These are phyloP conservation scores for Rhinella marina DNA, from an alignment of 2,797 vertebrate genomes.

Conservation along the genomic window DNA sequence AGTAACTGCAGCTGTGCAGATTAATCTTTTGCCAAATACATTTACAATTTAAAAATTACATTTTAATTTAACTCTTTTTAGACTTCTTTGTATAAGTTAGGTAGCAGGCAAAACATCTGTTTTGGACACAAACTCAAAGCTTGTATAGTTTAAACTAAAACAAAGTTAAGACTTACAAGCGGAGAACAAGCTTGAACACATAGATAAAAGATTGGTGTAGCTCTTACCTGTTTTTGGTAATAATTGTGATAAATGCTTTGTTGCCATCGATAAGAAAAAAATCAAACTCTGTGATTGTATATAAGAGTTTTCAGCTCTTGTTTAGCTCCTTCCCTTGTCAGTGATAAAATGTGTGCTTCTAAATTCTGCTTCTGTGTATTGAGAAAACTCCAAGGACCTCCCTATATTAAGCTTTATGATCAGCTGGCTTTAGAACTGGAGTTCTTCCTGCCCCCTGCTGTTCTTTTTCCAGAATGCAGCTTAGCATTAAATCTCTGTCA, in stretches of 20 bases:
- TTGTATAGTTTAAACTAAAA: neutral
- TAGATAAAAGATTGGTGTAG: neutral
- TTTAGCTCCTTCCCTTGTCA: constrained; percentile 31
- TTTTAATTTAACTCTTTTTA: neutral
- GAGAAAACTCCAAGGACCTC: constrained; percentile 49
- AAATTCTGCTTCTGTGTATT: constrained; percentile 39
- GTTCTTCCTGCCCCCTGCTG: constrained; percentile 47
- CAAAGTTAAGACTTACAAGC: neutral
- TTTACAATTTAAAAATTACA: neutral
- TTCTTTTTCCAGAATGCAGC: constrained; percentile 4
- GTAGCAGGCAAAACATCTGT: too few relatives aligned
- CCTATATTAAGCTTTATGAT: constrained; percentile 3
- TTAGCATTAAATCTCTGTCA: neutral
- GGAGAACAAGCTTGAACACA: neutral
- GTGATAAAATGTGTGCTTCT: constrained; percentile 31
- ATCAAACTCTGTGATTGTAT: neutral
- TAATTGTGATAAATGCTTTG: neutral
- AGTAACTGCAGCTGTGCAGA: neutral
- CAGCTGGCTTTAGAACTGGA: neutral
- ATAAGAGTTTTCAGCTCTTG: constrained; percentile 1
- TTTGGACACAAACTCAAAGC: neutral
- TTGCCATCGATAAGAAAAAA: neutral
- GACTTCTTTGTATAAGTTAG: neutral
- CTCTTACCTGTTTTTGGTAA: constrained; percentile 37
- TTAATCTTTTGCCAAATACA: neutral